A percentile compares a stretch with the other conserved stretches of the same genome.
phyloP scores from a whole-genome alignment of 2,797 vertebrate genomes.

The Adrianichthys oophorus region DNA sequence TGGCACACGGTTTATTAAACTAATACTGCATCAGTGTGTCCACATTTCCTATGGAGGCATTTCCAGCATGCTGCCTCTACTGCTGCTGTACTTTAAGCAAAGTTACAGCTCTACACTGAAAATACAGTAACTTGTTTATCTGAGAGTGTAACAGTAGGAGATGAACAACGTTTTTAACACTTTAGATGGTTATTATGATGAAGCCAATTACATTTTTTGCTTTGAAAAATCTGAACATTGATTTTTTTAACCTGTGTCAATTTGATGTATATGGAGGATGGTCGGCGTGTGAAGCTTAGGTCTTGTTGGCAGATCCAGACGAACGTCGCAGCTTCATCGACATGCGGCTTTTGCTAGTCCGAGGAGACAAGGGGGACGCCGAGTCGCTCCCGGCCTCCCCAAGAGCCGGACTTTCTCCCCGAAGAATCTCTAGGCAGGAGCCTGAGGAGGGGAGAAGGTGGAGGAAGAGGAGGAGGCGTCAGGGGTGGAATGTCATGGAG shows the following conservation, averaged over 20 bases:
- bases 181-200: neutral
- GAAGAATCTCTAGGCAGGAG: conserved; percentile 90
- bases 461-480: conserved; percentile 10
- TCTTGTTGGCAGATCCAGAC: conserved; percentile 97
- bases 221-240: conserved; percentile 2
- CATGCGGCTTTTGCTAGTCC: conserved; percentile 98
- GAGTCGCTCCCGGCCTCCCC: conserved; percentile 86
- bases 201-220: neutral
- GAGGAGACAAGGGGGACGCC: conserved; percentile 95
- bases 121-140: conserved; percentile 10
- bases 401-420: conserved; percentile 86
- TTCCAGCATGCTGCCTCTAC: conserved; percentile 23
- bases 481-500: neutral
- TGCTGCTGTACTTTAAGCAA: conserved; percentile 11
- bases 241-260: neutral
- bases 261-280: neutral
- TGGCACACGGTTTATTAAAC: conserved; percentile 34
- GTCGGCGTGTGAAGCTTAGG: conserved; percentile 60
- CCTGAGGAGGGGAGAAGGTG: conserved; percentile 78
- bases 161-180: neutral
- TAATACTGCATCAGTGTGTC: conserved; percentile 34
- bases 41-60: conserved; percentile 1
- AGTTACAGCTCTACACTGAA: conserved; percentile 31
- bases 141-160: conserved; percentile 1
- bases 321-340: conserved; percentile 98